phyloP scores from a whole-genome alignment of 2,113 vertebrate species.

The Ammodytes dubius region DNA sequence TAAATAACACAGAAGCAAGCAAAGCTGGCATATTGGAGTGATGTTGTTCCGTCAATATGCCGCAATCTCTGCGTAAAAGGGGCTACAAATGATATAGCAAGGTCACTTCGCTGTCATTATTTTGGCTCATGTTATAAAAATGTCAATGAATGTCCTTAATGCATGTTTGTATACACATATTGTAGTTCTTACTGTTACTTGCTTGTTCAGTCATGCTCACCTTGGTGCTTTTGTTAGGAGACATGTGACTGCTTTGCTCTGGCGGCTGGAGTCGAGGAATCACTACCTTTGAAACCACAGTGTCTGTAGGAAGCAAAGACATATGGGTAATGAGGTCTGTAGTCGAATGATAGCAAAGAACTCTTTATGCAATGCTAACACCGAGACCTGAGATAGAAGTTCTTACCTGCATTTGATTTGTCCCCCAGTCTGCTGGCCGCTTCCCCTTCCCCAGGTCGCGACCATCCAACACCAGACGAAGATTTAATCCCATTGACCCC shows the following conservation, averaged over 20 bases:
- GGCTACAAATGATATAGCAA: neutral
- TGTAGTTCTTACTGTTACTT: neutral
- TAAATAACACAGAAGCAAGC: too few species aligned
- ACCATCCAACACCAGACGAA: slow-evolving; percentile 81
- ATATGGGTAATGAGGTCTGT: neutral
- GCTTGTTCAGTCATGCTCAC: slow-evolving; percentile 80
- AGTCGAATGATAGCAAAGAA: neutral
- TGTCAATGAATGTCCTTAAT: neutral
- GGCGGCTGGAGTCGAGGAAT: slow-evolving; percentile 89
- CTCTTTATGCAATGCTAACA: neutral
- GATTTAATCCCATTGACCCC: slow-evolving; percentile 86
- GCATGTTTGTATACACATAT: neutral
- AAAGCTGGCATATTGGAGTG: too few species aligned
- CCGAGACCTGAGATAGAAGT: neutral
- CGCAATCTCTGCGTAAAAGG: too few species aligned
- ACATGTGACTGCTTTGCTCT: slow-evolving; percentile 90
- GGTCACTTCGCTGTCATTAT: neutral
- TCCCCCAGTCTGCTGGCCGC: slow-evolving; percentile 48
- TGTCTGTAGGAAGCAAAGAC: slow-evolving; percentile 58
- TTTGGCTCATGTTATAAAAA: neutral
- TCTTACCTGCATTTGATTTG: slow-evolving; percentile 64
- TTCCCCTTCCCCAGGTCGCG: slow-evolving; percentile 86
- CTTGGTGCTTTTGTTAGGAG: slow-evolving; percentile 92
- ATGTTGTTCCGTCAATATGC: too few species aligned
- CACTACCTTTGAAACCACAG: slow-evolving; percentile 87